These are phyloP conservation scores for Mycteria americana DNA, from an alignment of 2,797 vertebrate genomes.

Conservation along the genomic window DNA sequence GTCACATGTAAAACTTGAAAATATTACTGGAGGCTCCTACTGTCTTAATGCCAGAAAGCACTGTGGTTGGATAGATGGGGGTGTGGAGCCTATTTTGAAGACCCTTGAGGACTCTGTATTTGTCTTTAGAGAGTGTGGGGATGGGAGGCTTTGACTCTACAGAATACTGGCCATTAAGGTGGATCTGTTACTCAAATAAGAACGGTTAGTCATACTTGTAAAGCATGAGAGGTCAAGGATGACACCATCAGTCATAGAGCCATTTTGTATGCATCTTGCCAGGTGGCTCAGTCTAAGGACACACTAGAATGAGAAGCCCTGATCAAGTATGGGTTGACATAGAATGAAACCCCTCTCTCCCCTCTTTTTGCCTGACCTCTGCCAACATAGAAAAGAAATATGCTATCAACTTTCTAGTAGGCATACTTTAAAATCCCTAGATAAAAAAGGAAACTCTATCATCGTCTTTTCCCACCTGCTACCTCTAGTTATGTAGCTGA, in stretches of 20 bases:
- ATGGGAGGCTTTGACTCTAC: not conserved
- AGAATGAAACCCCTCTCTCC: not conserved
- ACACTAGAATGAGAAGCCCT: not conserved
- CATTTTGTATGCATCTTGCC: fast-evolving
- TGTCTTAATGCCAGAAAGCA: not conserved
- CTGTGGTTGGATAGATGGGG: not conserved
- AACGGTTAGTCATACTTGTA: not conserved
- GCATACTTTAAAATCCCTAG: not conserved
- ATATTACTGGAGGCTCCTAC: not conserved
- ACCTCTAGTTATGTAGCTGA: not conserved
- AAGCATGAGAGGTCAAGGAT: not conserved
- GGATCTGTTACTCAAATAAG: not conserved
- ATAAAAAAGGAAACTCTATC: not conserved
- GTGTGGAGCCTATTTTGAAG: not conserved
- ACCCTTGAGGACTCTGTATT: not conserved
- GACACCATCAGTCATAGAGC: not conserved
- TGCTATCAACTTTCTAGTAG: not conserved
- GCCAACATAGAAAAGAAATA: not conserved
- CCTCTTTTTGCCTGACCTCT: not conserved
- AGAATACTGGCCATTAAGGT: not conserved
- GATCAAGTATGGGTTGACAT: not conserved
- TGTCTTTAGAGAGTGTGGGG: not conserved
- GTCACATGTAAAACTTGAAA: not conserved
- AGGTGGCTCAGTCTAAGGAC: not conserved
- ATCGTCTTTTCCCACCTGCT: not conserved